A percentile compares a stretch with the other conserved stretches of the same genome.
These are phyloP conservation scores for Drosophila quadrilineata DNA, from an alignment of 1,140 invertebrate genomes.

Conservation along the genomic window DNA sequence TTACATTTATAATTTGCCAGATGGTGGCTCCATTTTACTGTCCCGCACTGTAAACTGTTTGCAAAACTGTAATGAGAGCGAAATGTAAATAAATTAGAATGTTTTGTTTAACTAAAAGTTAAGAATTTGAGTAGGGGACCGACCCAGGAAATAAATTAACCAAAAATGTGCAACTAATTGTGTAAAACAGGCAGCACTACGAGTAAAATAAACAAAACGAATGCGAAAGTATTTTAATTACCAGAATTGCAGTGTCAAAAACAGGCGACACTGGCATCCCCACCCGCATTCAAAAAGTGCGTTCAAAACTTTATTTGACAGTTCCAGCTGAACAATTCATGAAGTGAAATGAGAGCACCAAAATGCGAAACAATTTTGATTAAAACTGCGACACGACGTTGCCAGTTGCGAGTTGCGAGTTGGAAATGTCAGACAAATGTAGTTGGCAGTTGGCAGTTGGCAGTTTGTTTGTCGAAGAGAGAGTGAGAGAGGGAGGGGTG, in stretches of 20 bases:
- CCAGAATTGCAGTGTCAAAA: constrained; percentile 52
- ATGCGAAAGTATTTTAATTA: constrained; percentile 76
- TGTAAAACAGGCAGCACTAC: constrained; percentile 19
- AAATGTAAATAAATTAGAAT: constrained; percentile 64
- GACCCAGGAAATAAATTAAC: constrained; percentile 29
- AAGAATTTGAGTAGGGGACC: constrained; percentile 44
- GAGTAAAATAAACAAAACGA: constrained; percentile 57
- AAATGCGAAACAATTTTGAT: constrained; percentile 74
- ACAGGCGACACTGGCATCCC: background rate
- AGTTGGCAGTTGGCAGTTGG: constrained; percentile 29
- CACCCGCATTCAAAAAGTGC: constrained; percentile 24
- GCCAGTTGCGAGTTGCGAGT: constrained; percentile 26
- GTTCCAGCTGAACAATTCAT: constrained; percentile 76
- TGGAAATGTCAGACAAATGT: constrained; percentile 34
- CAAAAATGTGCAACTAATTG: constrained; percentile 68
- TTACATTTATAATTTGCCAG: constrained; percentile 53
- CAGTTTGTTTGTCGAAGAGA: background rate
- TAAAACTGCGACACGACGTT: constrained; percentile 65
- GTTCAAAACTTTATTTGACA: constrained; percentile 78
- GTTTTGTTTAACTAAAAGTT: constrained; percentile 33
- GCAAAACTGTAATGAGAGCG: constrained; percentile 60
- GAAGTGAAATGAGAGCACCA: constrained; percentile 36
- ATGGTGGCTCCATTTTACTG: constrained; percentile 38
- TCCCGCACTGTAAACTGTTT: constrained; percentile 35
- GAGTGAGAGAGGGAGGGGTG: background rate